phyloP scores from a whole-genome alignment of 1,140 invertebrate genomes.

The Drosophila nigrodunni region DNA sequence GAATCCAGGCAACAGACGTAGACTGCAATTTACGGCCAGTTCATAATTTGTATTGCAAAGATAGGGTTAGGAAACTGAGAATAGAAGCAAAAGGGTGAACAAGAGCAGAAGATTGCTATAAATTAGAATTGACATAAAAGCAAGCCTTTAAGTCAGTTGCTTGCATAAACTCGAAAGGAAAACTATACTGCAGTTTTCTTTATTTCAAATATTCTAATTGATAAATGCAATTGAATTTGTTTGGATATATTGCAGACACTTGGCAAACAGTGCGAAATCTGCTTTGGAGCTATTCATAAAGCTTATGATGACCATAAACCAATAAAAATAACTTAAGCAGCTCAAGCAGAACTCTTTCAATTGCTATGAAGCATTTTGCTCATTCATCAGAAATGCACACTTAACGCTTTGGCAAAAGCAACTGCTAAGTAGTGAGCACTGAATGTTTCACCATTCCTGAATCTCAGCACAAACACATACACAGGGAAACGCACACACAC shows the following conservation, averaged over 20 bases:
- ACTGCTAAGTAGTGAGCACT: conserved; percentile 52
- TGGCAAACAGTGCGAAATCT: conserved; percentile 2
- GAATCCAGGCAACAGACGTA: conserved; percentile 6
- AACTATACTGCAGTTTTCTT: not conserved
- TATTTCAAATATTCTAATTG: not conserved
- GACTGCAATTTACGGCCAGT: conserved; percentile 69
- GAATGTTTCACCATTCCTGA: conserved; percentile 33
- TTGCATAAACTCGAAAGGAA: not conserved
- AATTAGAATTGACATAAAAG: conserved; percentile 6
- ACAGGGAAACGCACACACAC: not conserved
- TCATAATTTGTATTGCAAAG: conserved; percentile 65
- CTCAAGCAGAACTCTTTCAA: conserved; percentile 33
- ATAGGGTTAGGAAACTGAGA: too few species aligned
- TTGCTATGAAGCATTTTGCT: conserved; percentile 50
- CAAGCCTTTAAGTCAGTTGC: not conserved
- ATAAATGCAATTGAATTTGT: conserved; percentile 7
- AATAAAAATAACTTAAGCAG: conserved; percentile 21
- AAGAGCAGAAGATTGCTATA: not conserved
- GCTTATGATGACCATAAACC: conserved; percentile 28
- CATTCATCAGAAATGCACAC: conserved; percentile 69
- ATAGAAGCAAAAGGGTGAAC: not conserved
- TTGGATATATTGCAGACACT: not conserved
- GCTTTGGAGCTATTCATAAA: conserved; percentile 11
- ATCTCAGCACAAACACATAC: conserved; percentile 20
- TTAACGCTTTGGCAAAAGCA: conserved; percentile 67